Evolutionary conservation across 1,140 invertebrate genomes (phyloP).

Genomic region (Cydia splendana): DNA sequence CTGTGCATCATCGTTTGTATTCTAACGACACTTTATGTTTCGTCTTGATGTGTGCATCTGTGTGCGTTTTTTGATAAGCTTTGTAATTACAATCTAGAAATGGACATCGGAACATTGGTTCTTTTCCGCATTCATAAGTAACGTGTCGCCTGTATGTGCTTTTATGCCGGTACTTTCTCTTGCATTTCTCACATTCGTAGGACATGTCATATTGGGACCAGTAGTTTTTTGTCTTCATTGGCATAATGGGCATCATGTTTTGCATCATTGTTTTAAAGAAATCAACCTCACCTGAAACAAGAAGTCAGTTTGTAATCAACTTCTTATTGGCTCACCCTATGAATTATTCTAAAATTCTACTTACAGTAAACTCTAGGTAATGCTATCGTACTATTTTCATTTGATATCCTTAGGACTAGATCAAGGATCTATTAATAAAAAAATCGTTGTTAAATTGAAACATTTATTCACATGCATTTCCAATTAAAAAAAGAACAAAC

Average conservation of each 20-base stretch:
- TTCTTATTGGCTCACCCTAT: neutral
- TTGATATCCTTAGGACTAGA: slow-evolving; percentile 13
- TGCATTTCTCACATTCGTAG: slow-evolving; percentile 74
- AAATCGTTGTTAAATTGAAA: slow-evolving; percentile 62
- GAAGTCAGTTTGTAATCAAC: slow-evolving; percentile 43
- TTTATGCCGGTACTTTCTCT: slow-evolving; percentile 75
- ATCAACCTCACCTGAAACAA: slow-evolving; percentile 78
- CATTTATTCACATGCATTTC: slow-evolving; percentile 76
- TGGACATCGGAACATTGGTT: slow-evolving; percentile 77
- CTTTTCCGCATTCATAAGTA: slow-evolving; percentile 79
- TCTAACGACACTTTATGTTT: slow-evolving; percentile 70
- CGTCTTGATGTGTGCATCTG: slow-evolving; percentile 69
- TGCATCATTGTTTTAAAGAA: slow-evolving; percentile 75
- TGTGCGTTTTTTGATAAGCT: slow-evolving; percentile 77
- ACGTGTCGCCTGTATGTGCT: slow-evolving; percentile 78
- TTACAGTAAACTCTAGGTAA: slow-evolving; percentile 28
- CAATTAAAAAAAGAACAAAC: slow-evolving; percentile 68
- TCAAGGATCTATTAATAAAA: slow-evolving; percentile 40
- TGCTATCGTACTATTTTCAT: slow-evolving; percentile 16
- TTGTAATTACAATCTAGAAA: slow-evolving; percentile 76
- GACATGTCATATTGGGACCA: slow-evolving; percentile 69
- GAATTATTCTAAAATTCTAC: slow-evolving; percentile 25
- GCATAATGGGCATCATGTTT: slow-evolving; percentile 70
- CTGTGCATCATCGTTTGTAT: slow-evolving; percentile 65
- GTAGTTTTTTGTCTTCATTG: slow-evolving; percentile 75